These are phyloP conservation scores for Amphiprion clarkii DNA, from an alignment of 2,797 vertebrate species.

Conservation along the genomic window DNA sequence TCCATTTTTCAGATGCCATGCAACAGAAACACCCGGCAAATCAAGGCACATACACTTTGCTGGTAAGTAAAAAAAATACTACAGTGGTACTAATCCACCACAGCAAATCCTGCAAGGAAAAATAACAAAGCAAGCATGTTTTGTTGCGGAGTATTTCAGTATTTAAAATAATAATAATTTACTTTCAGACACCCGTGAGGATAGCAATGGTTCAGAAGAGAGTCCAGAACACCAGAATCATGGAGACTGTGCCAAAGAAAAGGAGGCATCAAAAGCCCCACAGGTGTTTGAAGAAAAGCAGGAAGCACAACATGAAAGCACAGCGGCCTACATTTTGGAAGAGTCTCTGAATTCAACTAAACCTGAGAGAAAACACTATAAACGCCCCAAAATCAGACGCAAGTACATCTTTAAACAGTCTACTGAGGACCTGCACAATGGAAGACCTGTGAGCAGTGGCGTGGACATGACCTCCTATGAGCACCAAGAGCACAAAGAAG, in stretches of 20 bases:
- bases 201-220: constrained; percentile 6
- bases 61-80: no score
- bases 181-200: constrained; percentile 23
- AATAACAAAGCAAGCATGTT: background rate
- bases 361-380: background rate
- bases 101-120: no score
- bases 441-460: constrained; percentile 57
- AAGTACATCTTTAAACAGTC: constrained; percentile 69
- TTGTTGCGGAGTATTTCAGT: background rate
- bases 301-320: background rate
- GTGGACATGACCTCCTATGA: background rate
- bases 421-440: constrained; percentile 78
- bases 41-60: no score
- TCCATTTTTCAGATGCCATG: background rate
- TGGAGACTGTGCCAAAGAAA: background rate
- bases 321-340: background rate
- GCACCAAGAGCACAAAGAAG: background rate
- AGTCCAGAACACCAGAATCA: background rate
- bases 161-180: constrained; percentile 8
- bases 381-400: constrained; percentile 36
- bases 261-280: background rate
- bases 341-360: background rate
- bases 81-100: no score
- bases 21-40: no score
- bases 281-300: background rate